Percentiles rank a stretch among this genome's conserved stretches.
These are phyloP conservation scores for Teleogryllus oceanicus DNA, from an alignment of 2,888 invertebrate species.

Conservation along the genomic window DNA sequence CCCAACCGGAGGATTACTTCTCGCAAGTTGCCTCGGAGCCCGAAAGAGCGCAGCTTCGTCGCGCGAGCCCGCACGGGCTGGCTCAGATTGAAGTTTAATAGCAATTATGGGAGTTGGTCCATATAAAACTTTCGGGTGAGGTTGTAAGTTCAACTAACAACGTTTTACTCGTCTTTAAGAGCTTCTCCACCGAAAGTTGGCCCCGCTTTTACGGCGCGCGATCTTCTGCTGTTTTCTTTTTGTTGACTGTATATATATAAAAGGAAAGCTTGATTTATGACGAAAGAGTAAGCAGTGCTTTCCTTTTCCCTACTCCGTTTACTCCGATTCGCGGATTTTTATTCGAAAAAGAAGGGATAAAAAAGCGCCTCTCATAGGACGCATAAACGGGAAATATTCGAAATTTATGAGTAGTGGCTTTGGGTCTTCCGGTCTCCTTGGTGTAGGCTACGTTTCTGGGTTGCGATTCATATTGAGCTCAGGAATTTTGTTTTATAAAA, in stretches of 20 bases:
- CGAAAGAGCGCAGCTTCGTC: not conserved
- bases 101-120: conserved; percentile 18
- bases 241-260: not conserved
- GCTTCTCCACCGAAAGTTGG: not conserved
- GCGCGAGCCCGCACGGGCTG: not conserved
- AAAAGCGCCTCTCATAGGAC: not conserved
- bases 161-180: conserved; percentile 10
- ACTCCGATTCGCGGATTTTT: not conserved
- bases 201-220: conserved; percentile 6
- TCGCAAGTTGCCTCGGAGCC: not conserved
- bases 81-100: conserved; percentile 9
- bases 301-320: conserved; percentile 1
- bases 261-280: conserved; percentile 9
- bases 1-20: not conserved
- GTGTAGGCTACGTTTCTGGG: not conserved
- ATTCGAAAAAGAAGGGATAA: conserved; percentile 6
- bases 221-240: conserved; percentile 3
- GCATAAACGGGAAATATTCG: conserved; percentile 1
- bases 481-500: too few relatives aligned
- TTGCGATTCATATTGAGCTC: too few relatives aligned
- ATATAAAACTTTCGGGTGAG: conserved; percentile 18
- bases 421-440: not conserved
- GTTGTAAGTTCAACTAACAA: conserved; percentile 5
- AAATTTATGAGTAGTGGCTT: conserved; percentile 3
- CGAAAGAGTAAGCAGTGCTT: not conserved